phyloP scores from a whole-genome alignment of 2,113 vertebrate species.

The Cyanoramphus novaezelandiae region DNA sequence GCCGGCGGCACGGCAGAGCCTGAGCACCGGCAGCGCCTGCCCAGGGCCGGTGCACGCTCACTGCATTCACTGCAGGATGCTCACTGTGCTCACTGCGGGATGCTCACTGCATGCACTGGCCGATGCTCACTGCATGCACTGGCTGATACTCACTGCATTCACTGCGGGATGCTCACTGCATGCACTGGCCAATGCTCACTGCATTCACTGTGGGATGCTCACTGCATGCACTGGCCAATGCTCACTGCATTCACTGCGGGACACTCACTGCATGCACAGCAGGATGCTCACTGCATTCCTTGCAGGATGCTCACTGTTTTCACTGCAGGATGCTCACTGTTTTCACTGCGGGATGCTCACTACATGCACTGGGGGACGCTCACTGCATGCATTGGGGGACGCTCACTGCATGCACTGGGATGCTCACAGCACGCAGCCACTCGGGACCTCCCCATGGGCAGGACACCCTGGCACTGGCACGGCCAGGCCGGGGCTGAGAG shows the following conservation, averaged over 20 bases:
- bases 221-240: not conserved
- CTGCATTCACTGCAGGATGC: fast-evolving
- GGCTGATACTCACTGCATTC: fast-evolving
- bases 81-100: not conserved
- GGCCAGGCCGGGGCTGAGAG: not conserved
- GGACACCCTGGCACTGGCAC: not conserved
- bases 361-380: fast-evolving
- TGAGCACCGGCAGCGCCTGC: not conserved
- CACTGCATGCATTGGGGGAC: fast-evolving
- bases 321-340: fast-evolving
- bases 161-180: fast-evolving
- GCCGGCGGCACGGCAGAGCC: fast-evolving
- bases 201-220: not conserved
- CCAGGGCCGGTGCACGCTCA: fast-evolving
- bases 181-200: fast-evolving
- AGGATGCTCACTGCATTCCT: not conserved
- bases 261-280: fast-evolving
- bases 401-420: no score
- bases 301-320: fast-evolving
- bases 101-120: no score
- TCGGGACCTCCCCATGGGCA: not conserved
- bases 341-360: fast-evolving
- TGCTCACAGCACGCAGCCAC: not conserved
- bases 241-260: no score
- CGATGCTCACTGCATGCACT: fast-evolving